Conservation (phyloP, 2,888 invertebrate species). For the Sesamia inferens region DNA sequence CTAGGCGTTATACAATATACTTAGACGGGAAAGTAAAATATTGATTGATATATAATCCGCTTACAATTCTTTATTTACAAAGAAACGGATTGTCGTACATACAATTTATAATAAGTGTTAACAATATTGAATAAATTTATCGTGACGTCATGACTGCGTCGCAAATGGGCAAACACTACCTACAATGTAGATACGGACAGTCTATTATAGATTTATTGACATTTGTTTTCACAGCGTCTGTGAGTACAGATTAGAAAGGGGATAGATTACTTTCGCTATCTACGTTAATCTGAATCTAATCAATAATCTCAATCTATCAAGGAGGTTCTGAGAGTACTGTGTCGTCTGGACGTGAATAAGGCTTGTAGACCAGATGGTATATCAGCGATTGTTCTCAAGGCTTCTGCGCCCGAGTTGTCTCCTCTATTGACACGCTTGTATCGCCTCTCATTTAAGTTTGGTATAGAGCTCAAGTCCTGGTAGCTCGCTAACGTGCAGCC, state of each 20-base stretch:
- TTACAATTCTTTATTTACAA: constrained; percentile 14
- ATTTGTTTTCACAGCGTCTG: not conserved
- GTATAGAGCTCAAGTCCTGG: too few relatives aligned
- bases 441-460: too few relatives aligned
- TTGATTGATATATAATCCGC: constrained; percentile 9
- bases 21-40: not conserved
- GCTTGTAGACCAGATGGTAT: too few relatives aligned
- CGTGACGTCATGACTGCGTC: constrained; percentile 35
- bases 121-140: constrained; percentile 27
- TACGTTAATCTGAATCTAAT: not conserved
- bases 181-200: not conserved
- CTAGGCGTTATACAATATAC: constrained; percentile 8
- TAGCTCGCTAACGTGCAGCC: too few relatives aligned
- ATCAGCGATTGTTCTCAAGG: too few relatives aligned
- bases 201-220: not conserved
- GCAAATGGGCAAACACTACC: constrained; percentile 17
- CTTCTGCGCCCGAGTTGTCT: too few relatives aligned
- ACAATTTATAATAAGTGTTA: not conserved
- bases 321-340: too few relatives aligned
- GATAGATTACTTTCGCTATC: not conserved
- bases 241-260: not conserved
- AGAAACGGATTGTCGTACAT: not conserved
- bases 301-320: too few relatives aligned
- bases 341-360: too few relatives aligned
- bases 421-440: too few relatives aligned